Base-by-base conservation (phyloP, 2,113 vertebrate genomes). In the Cynoglossus semilaevis region DNA sequence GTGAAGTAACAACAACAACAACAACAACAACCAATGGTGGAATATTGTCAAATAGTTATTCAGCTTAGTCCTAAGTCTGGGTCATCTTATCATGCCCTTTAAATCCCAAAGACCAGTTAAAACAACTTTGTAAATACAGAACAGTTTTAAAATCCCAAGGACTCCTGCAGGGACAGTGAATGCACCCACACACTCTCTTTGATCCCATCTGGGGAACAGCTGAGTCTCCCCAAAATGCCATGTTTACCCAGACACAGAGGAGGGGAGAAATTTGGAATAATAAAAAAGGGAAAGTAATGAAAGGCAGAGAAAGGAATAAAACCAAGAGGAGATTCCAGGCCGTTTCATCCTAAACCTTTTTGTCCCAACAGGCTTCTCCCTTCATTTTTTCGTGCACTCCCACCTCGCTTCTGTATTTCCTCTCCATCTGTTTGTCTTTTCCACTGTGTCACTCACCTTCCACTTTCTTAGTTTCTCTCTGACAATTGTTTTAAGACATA, bases 201-300 rank as follows among this genome's bases (percentile, higher is more conserved):
- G 78, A 78, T 74, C 76, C 47, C 85, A 85, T 83, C 74, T 85
- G 78, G 51, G 52, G 47, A 70, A 53, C 82, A 83, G 80, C 82
- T 83, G 85, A 85, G 66, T 70, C 17, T 51, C 51, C 43, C 29
- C 9, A 51, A 37, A 70, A 72, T 63, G 8, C 15, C 36, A 63
- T 46, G 10, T 13, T 55, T 58, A 11, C 29, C 17, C 54, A 71
- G 67, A 79, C 49, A 18, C 18, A 53, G 41, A 61, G 42, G 18
- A 10, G 42, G 46, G 36, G 18, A 16, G 38, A 37, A 42, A 44
- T 46, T 57, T 48, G 35, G 51, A 3, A 36, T n/a, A 22, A 70
- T 5, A 35, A 63, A 64, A 56, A 57, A 52, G 44, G 55, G 17
- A 67, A 14, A 68, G 42, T 13, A 17, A 44, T 45, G 43, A 47